These are phyloP conservation scores for Tragelaphus imberbis DNA, from an alignment of 2,113 vertebrate genomes.

Conservation along the genomic window DNA sequence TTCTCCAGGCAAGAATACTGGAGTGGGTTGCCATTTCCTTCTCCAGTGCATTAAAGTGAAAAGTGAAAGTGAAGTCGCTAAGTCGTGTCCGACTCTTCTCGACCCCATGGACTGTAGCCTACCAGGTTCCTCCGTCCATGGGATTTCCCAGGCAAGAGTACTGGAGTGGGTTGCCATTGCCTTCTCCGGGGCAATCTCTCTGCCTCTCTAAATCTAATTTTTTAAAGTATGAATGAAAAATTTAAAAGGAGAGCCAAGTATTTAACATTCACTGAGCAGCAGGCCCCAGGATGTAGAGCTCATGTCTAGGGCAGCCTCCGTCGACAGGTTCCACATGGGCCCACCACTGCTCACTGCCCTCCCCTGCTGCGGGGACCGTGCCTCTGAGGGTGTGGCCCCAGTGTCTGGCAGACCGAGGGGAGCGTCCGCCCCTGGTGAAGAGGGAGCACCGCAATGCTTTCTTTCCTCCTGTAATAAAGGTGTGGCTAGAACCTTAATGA, in stretches of 20 bases:
- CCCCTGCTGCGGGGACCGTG: rapidly evolving
- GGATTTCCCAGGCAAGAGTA: no score
- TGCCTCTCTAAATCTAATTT: not conserved
- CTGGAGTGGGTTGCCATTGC: no score
- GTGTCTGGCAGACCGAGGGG: not conserved
- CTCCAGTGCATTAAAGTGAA: no score
- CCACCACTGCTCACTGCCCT: not conserved
- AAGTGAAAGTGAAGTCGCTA: no score
- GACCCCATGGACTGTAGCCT: no score
- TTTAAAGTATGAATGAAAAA: not conserved
- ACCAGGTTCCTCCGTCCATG: no score
- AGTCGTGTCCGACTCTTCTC: no score
- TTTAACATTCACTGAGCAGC: not conserved
- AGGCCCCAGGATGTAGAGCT: not conserved
- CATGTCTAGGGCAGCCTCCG: not conserved
- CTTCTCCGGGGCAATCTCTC: not conserved
- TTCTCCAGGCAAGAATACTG: no score
- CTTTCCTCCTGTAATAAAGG: not conserved
- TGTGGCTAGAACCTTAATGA: not conserved
- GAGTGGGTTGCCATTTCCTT: no score
- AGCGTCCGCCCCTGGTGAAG: not conserved
- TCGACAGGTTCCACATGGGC: not conserved
- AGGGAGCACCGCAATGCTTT: not conserved
- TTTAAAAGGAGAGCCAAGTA: not conserved
- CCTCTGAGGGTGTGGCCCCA: not conserved